Base-by-base conservation (phyloP, 2,113 vertebrate species). In the Hiodon tergisus region DNA sequence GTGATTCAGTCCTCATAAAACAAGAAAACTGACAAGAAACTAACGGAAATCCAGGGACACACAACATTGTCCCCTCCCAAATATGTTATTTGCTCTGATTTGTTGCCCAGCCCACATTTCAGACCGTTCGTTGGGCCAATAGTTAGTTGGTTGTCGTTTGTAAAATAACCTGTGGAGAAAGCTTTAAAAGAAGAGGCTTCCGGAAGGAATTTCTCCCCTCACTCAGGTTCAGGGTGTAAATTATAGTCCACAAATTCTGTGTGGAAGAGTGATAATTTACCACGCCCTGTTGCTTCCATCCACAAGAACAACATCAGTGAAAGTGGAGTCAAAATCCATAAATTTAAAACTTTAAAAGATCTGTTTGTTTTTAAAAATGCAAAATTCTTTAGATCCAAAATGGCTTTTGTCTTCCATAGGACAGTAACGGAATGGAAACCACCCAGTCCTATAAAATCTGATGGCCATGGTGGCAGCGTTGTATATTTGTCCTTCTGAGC, bases 11-110 rank as follows among this genome's bases (percentile, higher is more conserved):
- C 69, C 84, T 87, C 88, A 89, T 88, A 89, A 90, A 87, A 77
- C 77, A 77, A 83, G 84, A 89, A 73, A 73, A 88, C 88, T 85
- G 84, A 82, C 79, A 82, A 78, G 82, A 80, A 71, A 80, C 81
- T 88, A 88, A 91, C 75, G 77, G 82, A 6, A 81, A 87, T 84
- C 86, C 80, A 69, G 89, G 87, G 90, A 88, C 81, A 79, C 81
- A 82, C 85, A 85, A 86, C 80, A 85, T 82, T 81, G 68, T 57
- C 55, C 10, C n/a, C 72, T 65, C 77, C 77, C 77, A 65, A 80
- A 82, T 72, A 69, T 73, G 60, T 76, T 83, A 76, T 80, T 80
- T 81, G 77, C 75, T 75, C 82, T 72, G 77, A 81, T 84, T 76
- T 78, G 68, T 13, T 69, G 4, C 73, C 80, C 80, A 79, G 78